Percentiles rank a stretch among this genome's conserved stretches.
Evolutionary conservation across 2,888 invertebrate species (phyloP).

Genomic region (Pachliopta kotzebuea): DNA sequence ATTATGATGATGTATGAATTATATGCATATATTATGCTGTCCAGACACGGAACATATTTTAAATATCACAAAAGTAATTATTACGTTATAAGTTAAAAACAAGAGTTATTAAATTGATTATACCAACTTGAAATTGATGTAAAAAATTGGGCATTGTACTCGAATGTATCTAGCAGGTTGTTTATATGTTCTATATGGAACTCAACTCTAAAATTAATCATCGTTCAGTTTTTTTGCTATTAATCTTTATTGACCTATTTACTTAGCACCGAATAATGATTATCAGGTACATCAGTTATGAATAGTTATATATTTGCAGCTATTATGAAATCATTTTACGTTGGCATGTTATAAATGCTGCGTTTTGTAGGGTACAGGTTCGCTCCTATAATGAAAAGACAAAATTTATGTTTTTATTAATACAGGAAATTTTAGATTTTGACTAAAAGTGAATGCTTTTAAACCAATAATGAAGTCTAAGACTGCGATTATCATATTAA

Average conservation of each 20-base stretch:
- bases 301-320: no score
- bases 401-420: background rate
- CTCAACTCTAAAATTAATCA: background rate
- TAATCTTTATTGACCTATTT: background rate
- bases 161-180: constrained; percentile 1
- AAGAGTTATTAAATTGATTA: background rate
- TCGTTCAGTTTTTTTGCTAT: background rate
- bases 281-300: background rate
- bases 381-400: background rate
- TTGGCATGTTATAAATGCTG: no score
- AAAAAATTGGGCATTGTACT: background rate
- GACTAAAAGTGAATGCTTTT: background rate
- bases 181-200: background rate
- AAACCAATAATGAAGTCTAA: no score
- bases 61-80: background rate
- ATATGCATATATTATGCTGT: background rate
- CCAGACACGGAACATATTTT: background rate
- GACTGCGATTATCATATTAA: no score
- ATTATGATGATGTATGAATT: no score
- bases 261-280: background rate
- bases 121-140: no score
- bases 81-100: background rate
- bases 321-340: no score
- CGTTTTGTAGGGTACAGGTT: background rate
- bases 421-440: background rate